Evolutionary conservation across 1,140 invertebrate species (phyloP), one percentile per base, ranked within the genome.

Genomic region (Ridgeia piscesae): DNA sequence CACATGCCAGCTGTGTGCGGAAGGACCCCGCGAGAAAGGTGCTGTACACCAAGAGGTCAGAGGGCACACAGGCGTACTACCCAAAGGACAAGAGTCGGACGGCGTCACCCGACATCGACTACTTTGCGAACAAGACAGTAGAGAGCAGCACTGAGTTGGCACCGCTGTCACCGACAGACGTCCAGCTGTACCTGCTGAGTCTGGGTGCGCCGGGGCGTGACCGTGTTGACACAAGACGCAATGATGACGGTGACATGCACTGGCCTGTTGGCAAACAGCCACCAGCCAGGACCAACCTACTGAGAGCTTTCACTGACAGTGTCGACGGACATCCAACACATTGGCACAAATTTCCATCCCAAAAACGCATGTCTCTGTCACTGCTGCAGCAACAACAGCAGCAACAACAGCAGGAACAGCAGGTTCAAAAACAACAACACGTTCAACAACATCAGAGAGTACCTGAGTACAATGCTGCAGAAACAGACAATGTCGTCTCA

Each of bases 161-260:
- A 33, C 92, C 92, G 31, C 42, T 93, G 93, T 35, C 93, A 88
- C 93, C 94, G 0, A 93, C 94, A 90, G 94, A 95, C 42, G 93
- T 95, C 50, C 94, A 95, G 88, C 93, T 92, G 14, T 94, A 94
- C 48, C 93, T 95, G 27, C 93, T 93, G 89, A 95, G 34, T 33
- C 48, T 91, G 34, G 34, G 48, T 42, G 17, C 11, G 2, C 2
- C 58, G 4, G 58, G 58, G 4, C 58, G 27, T 31, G 58, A 77
- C 27, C 58, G 0, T 21, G 17, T 31, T 77, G 58, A 77, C 17
- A 21, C 58, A 77, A 21, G 2, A 21, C 58, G 27, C 14, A 21
- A 21, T 77, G 58, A 31, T 77, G 17, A 77, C 58, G 27, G 27
- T 31, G 27, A 77, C 27, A 77, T 77, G 58, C 58, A 77, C 27